Percentiles rank a stretch among this genome's conserved stretches.
Evolutionary conservation across 2,888 invertebrate genomes (phyloP).

Genomic region (Tetranychus piercei): DNA sequence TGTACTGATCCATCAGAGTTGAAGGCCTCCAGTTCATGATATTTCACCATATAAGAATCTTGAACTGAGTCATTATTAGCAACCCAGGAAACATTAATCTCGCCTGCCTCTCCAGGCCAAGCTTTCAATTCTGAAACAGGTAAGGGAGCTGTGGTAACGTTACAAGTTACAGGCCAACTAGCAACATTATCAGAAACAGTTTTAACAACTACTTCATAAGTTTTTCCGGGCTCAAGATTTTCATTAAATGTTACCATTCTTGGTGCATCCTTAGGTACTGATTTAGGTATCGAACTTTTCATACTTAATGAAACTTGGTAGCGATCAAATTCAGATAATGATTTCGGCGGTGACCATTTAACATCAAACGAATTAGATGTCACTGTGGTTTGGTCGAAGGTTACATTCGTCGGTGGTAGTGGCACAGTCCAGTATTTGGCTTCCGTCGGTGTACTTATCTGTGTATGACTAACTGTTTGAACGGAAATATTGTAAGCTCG

Average conservation of each 20-base stretch:
- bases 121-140: conserved; percentile 48
- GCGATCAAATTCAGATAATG: conserved; percentile 65
- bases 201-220: conserved; percentile 74
- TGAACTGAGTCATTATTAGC: conserved; percentile 57
- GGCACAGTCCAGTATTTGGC: conserved; percentile 62
- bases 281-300: conserved; percentile 29
- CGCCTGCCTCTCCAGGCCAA: conserved; percentile 35
- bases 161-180: conserved; percentile 74
- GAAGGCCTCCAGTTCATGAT: conserved; percentile 65
- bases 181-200: conserved; percentile 84
- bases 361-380: conserved; percentile 60
- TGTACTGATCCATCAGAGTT: conserved; percentile 54
- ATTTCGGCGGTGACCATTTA: conserved; percentile 66
- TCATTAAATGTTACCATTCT: conserved; percentile 49
- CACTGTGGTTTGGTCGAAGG: conserved; percentile 51
- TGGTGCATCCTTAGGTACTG: conserved; percentile 30
- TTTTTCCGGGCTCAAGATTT: conserved; percentile 65
- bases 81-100: conserved; percentile 55
- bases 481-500: conserved; percentile 83
- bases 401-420: conserved; percentile 38
- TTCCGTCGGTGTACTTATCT: conserved; percentile 72
- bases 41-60: conserved; percentile 58
- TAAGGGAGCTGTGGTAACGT: conserved; percentile 66
- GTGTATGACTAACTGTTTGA: conserved; percentile 79
- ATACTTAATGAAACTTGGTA: conserved; percentile 61